Evolutionary conservation across 2,888 invertebrate genomes (phyloP), one percentile per base, ranked within the genome.

Genomic region (Temnothorax unifasciatus): DNA sequence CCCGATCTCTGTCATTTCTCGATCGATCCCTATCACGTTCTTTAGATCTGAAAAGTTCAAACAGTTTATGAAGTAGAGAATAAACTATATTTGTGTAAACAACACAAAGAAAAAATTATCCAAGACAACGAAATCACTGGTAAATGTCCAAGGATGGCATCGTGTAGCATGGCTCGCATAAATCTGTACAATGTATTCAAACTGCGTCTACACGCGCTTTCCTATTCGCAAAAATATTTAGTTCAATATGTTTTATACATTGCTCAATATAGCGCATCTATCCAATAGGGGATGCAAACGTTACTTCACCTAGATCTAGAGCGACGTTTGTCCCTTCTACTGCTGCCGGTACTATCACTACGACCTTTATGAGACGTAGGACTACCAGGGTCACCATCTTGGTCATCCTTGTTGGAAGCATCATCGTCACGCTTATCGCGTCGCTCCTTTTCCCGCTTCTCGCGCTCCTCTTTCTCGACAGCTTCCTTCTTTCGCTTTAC

Each of bases 401-500:
- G 94, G 50, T 94, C 94, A 57, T 95, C 95, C 88, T 94, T 95
- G 87, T 94, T 93, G 82, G 94, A 94, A 84, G 94, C 94, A 86
- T 95, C 95, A 68, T 93, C 93, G 75, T 94, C 95, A 74, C 94
- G 94, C 69, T 94, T 93, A 82, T 95, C 95, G 74, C 94, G 95
- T 9, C 95, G 93, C 85, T 95, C 95, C 87, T 96, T 96, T 81
- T 96, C 96, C 9, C 96, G 95, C 87, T 96, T 95, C 83, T 95
- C 94, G 0, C 94, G 91, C 79, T 96, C 96, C 86, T 97, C 97
- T 94, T 97, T 97, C 94, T 97, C 97, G 3, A 94, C 94, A 68
- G 96, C 96, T 90, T 96, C 96, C 90, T 96, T 96, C 96, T 97
- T 97, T 95, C 96, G 95, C 88, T 96, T 95, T 63, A 96, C 96